Base-by-base conservation (phyloP, 2,113 vertebrate species). In the Ailuropoda melanoleuca region DNA sequence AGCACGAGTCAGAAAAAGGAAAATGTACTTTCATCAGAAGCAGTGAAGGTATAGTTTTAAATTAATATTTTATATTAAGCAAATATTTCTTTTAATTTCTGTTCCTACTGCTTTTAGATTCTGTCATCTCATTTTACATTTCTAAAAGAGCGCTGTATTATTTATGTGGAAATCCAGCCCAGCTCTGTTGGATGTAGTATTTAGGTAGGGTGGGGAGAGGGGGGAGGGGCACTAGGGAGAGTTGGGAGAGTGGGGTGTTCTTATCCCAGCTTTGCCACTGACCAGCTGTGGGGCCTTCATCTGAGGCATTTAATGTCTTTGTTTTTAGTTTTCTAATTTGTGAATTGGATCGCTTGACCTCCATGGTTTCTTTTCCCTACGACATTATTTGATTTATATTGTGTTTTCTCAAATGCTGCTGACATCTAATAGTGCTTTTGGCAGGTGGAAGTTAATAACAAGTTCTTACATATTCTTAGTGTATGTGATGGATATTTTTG, bases 31-130 rank as follows among this genome's bases (percentile, higher is more conserved):
- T 98, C 97, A 72, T 97, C 98, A 97, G 97, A 98, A 84, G 88
- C 97, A 85, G 81, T 98, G 94, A 99, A 99, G 99, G 99, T 99
- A 98, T 77, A 88, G 10, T 96, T 98, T 98, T 90, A 90, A 66
- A 93, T 56, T 96, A 19, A 34, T 97, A 6, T 91, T 86, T 95
- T 95, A 84, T 50, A 43, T 84, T 62, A 84, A 96, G 8, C 24
- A 93, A 66, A 90, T 96, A 48, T 78, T 88, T 95, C 60, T 88
- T 75, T 91, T 86, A 58, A 68, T 48, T 93, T 8, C 12, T 82
- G 15, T 43, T 19, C 50, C 11, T 46, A 66, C 58, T 56, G 31
- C 31, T 88, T 2, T 82, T 97, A 80, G 19, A 74, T 87, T 92
- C 26, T 91, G 1, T 66, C 4, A 58, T 94, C 19, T 85, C 37